Conservation (phyloP, 92 coral and sea anemone genomes). For the Porites cylindrica region DNA sequence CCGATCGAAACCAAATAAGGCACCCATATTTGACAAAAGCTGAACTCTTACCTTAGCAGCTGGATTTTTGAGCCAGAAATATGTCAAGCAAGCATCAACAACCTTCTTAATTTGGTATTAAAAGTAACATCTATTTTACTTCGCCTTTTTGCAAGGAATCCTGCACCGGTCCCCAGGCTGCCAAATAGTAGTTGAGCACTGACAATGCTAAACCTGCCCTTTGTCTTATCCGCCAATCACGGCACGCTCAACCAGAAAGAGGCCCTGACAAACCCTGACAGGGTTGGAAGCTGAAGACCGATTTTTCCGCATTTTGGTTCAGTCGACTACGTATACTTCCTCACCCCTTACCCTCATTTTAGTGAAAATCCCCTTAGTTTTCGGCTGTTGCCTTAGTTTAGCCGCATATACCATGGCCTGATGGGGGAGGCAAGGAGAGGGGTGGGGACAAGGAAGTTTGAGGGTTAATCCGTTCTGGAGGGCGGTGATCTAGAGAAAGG, state of each 20-base stretch:
- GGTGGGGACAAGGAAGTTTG: too few species aligned
- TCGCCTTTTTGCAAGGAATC: conserved; percentile 7
- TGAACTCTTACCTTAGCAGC: conserved; percentile 21
- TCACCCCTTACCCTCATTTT: too few species aligned
- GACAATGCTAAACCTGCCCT: conserved; percentile 18
- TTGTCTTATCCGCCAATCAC: conserved; percentile 35
- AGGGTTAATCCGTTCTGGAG: too few species aligned
- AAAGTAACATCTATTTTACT: neutral
- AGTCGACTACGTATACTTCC: too few species aligned
- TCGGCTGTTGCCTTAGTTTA: too few species aligned
- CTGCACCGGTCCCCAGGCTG: conserved; percentile 27
- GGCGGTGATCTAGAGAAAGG: too few species aligned
- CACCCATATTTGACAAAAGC: neutral
- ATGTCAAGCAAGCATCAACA: neutral
- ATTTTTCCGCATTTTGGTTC: too few species aligned
- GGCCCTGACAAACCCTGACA: too few species aligned
- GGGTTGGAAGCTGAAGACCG: too few species aligned
- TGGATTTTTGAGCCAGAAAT: neutral
- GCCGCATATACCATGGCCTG: too few species aligned
- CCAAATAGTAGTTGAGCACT: neutral
- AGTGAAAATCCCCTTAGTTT: too few species aligned
- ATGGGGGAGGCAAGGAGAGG: too few species aligned
- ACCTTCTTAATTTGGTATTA: neutral
- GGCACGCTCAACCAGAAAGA: neutral
- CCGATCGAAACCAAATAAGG: neutral